Percentiles rank a stretch among this genome's conserved stretches.
These are phyloP conservation scores for Stomatorhinus ivindoensis DNA, from an alignment of 2,113 vertebrate genomes.

Conservation along the genomic window DNA sequence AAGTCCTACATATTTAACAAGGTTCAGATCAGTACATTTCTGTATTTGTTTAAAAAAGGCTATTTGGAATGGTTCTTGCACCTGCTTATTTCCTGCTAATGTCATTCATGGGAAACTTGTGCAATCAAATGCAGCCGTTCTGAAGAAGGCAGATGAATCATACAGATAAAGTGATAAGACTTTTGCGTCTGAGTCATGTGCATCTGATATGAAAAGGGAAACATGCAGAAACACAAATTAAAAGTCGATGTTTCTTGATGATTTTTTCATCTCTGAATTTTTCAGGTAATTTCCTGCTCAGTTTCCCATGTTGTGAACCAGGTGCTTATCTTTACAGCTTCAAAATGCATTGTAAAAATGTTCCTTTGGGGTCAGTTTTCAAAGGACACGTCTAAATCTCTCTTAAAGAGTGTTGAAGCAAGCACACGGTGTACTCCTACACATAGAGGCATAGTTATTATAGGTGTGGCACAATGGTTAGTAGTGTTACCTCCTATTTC, in stretches of 20 bases:
- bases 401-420: background rate
- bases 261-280: background rate
- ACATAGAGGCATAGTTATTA: background rate
- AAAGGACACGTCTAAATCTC: background rate
- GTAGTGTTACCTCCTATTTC: background rate
- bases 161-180: background rate
- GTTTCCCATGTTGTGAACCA: background rate
- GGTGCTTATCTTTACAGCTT: background rate
- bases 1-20: background rate
- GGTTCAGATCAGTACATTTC: background rate
- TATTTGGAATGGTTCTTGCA: background rate
- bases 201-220: background rate
- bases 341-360: background rate
- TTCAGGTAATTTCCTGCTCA: background rate
- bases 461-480: background rate
- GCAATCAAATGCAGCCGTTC: background rate
- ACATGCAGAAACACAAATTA: background rate
- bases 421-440: background rate
- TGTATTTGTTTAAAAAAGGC: background rate
- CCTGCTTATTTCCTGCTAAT: background rate
- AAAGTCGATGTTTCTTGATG: background rate
- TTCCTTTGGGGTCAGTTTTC: background rate
- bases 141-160: slow-evolving; percentile 2
- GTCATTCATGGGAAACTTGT: background rate
- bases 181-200: background rate